Conservation (phyloP, 2,888 invertebrate genomes). For the Cephus nigrinus region DNA sequence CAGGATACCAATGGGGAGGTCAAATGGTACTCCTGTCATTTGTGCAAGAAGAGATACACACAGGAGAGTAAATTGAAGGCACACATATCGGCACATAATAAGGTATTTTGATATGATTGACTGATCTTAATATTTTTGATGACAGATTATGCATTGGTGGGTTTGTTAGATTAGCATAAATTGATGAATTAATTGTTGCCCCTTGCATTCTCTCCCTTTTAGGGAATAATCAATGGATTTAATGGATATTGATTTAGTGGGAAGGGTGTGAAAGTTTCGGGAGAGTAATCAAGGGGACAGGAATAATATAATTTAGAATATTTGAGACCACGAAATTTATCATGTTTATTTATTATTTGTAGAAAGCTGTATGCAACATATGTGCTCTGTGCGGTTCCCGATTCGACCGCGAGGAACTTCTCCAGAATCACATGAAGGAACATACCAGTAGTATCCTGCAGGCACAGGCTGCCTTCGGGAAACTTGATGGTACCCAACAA, state of each 20-base stretch:
- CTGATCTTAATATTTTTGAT: not conserved
- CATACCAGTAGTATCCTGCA: constrained; percentile 45
- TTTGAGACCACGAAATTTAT: not conserved
- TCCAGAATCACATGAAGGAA: constrained; percentile 51
- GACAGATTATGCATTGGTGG: not conserved
- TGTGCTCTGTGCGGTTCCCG: constrained; percentile 43
- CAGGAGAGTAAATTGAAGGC: constrained; percentile 54
- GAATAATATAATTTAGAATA: not conserved
- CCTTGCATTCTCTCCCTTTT: not conserved
- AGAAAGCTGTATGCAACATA: constrained; percentile 32
- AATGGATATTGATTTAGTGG: not conserved
- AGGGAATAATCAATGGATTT: not conserved
- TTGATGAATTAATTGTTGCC: not conserved
- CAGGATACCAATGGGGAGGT: not conserved
- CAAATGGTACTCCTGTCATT: constrained; percentile 44
- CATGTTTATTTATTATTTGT: constrained; percentile 19
- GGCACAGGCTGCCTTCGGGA: constrained; percentile 20
- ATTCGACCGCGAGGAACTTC: constrained; percentile 37
- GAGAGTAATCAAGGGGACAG: not conserved
- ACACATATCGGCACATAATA: constrained; percentile 54
- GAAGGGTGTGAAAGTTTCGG: not conserved
- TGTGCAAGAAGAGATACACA: constrained; percentile 59
- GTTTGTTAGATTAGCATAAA: not conserved
- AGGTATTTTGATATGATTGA: constrained; percentile 40
- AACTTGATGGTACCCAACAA: not conserved